Conservation (phyloP, 2,797 vertebrate species). For the Scleropages formosus region DNA sequence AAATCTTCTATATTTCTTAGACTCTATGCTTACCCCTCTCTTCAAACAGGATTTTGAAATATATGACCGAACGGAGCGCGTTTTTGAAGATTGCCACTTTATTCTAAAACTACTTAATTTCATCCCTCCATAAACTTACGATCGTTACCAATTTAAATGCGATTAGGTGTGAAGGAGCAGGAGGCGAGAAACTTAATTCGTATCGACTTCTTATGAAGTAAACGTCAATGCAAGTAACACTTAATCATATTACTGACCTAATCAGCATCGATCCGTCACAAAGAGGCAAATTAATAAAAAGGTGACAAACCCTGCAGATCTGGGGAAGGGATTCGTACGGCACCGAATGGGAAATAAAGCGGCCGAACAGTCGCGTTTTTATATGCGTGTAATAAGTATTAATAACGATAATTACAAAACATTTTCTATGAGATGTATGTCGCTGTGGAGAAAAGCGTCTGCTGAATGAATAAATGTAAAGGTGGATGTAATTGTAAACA, state of each 20-base stretch:
- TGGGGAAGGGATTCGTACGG: constrained; percentile 46
- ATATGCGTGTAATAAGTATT: not conserved
- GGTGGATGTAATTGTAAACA: too few relatives aligned
- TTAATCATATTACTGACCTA: constrained; percentile 69
- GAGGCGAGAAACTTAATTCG: constrained; percentile 64
- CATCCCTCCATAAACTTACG: constrained; percentile 49
- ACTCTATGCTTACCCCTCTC: too few relatives aligned
- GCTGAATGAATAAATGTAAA: too few relatives aligned
- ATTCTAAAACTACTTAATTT: constrained; percentile 48
- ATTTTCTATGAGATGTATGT: too few relatives aligned
- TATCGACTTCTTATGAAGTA: constrained; percentile 66
- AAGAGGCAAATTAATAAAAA: constrained; percentile 49
- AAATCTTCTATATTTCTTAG: too few relatives aligned
- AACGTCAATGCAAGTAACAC: constrained; percentile 66
- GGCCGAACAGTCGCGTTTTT: too few relatives aligned
- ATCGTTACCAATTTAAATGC: constrained; percentile 63
- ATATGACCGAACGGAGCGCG: constrained; percentile 3
- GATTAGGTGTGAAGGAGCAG: constrained; percentile 65
- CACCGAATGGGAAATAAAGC: too few relatives aligned
- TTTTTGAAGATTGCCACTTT: constrained; percentile 12
- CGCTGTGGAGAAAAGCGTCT: too few relatives aligned
- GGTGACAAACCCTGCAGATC: constrained; percentile 43
- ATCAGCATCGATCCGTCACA: constrained; percentile 63
- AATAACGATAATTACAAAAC: not conserved
- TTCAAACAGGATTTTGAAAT: not conserved